A percentile compares a stretch with the other conserved stretches of the same genome.
Evolutionary conservation across 2,113 vertebrate species (phyloP).

Genomic region (Pygathrix nemaeus): DNA sequence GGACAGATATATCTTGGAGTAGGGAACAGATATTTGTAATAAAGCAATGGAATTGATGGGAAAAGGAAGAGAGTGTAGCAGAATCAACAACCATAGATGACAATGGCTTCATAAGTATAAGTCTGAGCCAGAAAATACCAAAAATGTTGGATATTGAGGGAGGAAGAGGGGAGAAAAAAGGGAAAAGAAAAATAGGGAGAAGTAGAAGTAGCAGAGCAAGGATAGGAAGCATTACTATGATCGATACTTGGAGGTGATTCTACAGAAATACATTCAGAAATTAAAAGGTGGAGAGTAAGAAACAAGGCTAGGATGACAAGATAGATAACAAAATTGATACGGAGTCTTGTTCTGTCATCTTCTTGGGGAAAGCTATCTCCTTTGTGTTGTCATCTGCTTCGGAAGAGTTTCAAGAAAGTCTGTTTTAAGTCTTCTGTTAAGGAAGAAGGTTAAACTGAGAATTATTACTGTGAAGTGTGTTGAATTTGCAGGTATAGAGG

Average conservation of each 20-base stretch:
- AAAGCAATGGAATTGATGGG: neutral
- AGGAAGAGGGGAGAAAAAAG: neutral
- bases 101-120: neutral
- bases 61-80: neutral
- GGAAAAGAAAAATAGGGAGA: neutral
- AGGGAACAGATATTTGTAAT: neutral
- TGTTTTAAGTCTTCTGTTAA: neutral
- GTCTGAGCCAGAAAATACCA: neutral
- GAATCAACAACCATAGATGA: neutral
- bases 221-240: neutral
- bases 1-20: neutral
- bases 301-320: neutral
- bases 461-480: neutral
- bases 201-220: neutral
- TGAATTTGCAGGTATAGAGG: neutral
- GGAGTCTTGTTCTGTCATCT: neutral
- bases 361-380: neutral
- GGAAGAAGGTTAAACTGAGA: neutral
- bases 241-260: neutral
- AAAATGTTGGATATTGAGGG: neutral
- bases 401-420: neutral
- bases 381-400: neutral
- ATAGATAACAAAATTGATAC: neutral
- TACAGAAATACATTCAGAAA: neutral
- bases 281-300: neutral